Percentiles rank a stretch among this genome's conserved stretches.
Conservation (phyloP, 2,888 invertebrate genomes). For the Epiblema foenella region DNA sequence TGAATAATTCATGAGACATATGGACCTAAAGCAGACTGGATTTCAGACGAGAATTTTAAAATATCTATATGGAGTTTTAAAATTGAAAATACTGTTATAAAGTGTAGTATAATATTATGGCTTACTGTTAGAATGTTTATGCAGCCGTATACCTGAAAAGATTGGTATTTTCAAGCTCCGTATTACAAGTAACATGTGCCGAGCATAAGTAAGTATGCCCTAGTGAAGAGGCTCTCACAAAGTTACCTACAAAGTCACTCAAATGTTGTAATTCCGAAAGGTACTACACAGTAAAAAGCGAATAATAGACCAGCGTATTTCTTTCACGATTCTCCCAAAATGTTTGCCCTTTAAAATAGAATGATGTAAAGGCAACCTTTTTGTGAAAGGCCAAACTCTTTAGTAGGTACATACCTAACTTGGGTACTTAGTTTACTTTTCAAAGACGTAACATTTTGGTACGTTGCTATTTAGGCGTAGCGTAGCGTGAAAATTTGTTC, state of each 20-base stretch:
- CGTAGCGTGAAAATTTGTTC: slow-evolving; percentile 40
- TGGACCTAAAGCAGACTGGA: slow-evolving; percentile 83
- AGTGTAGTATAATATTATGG: slow-evolving; percentile 61
- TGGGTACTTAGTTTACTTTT: slow-evolving; percentile 18
- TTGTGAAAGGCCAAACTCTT: slow-evolving; percentile 29
- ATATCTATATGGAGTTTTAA: slow-evolving; percentile 76
- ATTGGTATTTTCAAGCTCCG: slow-evolving; percentile 24
- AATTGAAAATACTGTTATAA: slow-evolving; percentile 77
- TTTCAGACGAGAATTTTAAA: slow-evolving; percentile 82
- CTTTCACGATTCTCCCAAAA: slow-evolving; percentile 26
- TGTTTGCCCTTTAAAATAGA: slow-evolving; percentile 37
- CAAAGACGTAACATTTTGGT: slow-evolving; percentile 38
- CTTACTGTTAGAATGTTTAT: slow-evolving; percentile 34
- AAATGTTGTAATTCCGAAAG: slow-evolving; percentile 29
- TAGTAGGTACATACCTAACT: not conserved
- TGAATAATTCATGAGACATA: slow-evolving; percentile 84
- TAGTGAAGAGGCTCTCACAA: slow-evolving; percentile 20
- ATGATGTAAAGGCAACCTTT: slow-evolving; percentile 25
- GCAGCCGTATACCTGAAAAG: slow-evolving; percentile 24
- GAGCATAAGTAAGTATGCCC: slow-evolving; percentile 1
- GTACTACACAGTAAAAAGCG: slow-evolving; percentile 17
- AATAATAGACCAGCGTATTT: slow-evolving; percentile 32
- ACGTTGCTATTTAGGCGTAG: slow-evolving; percentile 30
- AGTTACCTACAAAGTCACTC: not conserved
- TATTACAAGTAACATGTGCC: slow-evolving; percentile 27